These are phyloP conservation scores for Diadema setosum DNA, from an alignment of 35 echinoderm and acorn worm species.

Conservation along the genomic window DNA sequence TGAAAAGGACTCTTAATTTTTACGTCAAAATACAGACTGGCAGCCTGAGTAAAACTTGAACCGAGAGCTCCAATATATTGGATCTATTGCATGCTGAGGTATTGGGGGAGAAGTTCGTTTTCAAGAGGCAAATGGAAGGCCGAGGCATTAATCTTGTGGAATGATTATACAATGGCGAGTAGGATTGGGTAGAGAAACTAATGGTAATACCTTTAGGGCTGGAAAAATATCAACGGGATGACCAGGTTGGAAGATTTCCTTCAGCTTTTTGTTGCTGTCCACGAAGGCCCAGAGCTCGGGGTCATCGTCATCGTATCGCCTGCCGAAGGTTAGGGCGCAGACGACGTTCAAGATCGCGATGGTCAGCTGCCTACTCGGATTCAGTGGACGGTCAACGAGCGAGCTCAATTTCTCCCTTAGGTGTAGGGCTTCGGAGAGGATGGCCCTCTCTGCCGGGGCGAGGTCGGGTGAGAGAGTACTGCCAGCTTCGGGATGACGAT, in stretches of 20 bases:
- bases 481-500: not conserved
- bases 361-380: constrained; percentile 17
- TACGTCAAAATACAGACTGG: too few relatives aligned
- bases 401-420: not conserved
- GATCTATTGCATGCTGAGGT: too few relatives aligned
- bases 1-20: too few relatives aligned
- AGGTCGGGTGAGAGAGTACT: not conserved
- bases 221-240: constrained; percentile 76
- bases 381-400: not conserved
- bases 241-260: constrained; percentile 56
- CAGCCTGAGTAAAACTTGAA: too few relatives aligned
- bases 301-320: constrained; percentile 45
- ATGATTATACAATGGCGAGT: not conserved
- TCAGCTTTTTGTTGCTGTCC: constrained; percentile 59
- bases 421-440: constrained; percentile 31
- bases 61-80: too few relatives aligned
- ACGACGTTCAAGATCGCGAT: constrained; percentile 56
- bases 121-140: not conserved
- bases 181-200: too few relatives aligned
- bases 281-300: constrained; percentile 56
- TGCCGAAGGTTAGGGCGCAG: constrained; percentile 66
- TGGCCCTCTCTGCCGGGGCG: constrained; percentile 21
- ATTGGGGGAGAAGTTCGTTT: not conserved
- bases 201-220: constrained; percentile 37
- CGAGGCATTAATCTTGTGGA: not conserved